Evolutionary conservation across 2,113 vertebrate genomes (phyloP), one percentile per base, ranked within the genome.

Genomic region (Aldabrachelys gigantea): DNA sequence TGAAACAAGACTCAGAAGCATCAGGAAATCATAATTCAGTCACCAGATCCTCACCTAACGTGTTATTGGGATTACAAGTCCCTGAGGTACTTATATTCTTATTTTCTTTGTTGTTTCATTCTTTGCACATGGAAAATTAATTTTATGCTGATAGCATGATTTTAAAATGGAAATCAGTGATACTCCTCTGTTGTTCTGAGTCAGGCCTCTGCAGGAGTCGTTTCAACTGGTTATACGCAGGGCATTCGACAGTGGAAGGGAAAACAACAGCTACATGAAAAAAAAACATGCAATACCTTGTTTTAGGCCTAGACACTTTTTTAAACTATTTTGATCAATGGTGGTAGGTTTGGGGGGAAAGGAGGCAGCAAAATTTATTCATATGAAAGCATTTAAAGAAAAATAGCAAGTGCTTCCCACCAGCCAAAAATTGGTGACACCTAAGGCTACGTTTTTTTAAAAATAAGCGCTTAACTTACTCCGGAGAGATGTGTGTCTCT

Each of bases 91-190:
- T 47, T 89, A 41, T 44, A 91, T 10, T 57, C 16, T 80, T 16
- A 72, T 44, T 72, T 82, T 54, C 92, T 92, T 94, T 91, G 31
- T 94, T 91, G 5, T 50, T 90, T 91, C 29, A 53, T 85, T 89
- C 22, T 81, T 29, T 92, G 12, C 29, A 25, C 84, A 19, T 75
- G 76, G 81, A 52, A 83, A 78, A 22, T 38, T 78, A 85, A 11
- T 50, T 69, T 85, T 79, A 31, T 82, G 24, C 29, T 24, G 56
- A 22, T 31, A 69, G 22, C 41, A 47, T 78, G 24, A 35, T 24
- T 85, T 90, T 35, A 49, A 81, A 79, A 35, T 29, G 29, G 5
- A 17, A 49, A 82, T 82, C 3, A n/a, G 16, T 84, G 81, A 27
- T 38, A 16, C 57, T 80, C 10, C 84, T 50, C 76, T 24, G 0